Evolutionary conservation across 2,797 vertebrate species (phyloP).

Genomic region (Pelobates cultripes): DNA sequence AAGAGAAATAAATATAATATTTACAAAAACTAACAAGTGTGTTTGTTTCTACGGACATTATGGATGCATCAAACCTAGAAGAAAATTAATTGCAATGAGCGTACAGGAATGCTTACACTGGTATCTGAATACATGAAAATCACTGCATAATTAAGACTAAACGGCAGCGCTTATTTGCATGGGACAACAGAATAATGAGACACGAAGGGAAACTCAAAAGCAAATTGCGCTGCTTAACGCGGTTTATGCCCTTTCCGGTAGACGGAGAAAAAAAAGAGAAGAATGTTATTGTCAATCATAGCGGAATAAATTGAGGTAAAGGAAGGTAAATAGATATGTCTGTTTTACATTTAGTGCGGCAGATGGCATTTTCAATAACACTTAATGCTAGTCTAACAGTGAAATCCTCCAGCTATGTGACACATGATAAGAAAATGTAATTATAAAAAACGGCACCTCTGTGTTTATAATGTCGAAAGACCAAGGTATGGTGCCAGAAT

Average conservation of each 20-base stretch:
- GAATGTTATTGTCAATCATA: constrained; percentile 31
- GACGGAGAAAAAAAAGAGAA: background rate
- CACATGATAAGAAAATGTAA: constrained; percentile 28
- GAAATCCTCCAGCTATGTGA: constrained; percentile 6
- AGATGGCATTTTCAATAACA: constrained; percentile 33
- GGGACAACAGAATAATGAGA: constrained; percentile 5
- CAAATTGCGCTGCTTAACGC: background rate
- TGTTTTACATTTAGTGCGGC: constrained; percentile 28
- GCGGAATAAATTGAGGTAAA: constrained; percentile 6
- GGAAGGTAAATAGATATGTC: constrained; percentile 30
- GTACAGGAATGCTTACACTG: too few species aligned
- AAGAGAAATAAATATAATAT: too few species aligned
- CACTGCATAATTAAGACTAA: background rate
- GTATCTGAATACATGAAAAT: background rate
- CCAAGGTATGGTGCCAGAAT: too few species aligned
- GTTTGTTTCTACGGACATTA: too few species aligned
- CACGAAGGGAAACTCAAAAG: constrained; percentile 7
- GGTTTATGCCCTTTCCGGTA: constrained; percentile 15
- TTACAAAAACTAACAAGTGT: too few species aligned
- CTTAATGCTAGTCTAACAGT: constrained; percentile 6
- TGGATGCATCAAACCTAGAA: too few species aligned
- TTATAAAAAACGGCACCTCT: constrained; percentile 17
- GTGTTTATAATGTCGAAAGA: constrained; percentile 9
- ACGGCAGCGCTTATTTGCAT: background rate
- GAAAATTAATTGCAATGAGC: too few species aligned